phyloP scores from a whole-genome alignment of 1,140 invertebrate genomes.

The Drosophila bipectinata region DNA sequence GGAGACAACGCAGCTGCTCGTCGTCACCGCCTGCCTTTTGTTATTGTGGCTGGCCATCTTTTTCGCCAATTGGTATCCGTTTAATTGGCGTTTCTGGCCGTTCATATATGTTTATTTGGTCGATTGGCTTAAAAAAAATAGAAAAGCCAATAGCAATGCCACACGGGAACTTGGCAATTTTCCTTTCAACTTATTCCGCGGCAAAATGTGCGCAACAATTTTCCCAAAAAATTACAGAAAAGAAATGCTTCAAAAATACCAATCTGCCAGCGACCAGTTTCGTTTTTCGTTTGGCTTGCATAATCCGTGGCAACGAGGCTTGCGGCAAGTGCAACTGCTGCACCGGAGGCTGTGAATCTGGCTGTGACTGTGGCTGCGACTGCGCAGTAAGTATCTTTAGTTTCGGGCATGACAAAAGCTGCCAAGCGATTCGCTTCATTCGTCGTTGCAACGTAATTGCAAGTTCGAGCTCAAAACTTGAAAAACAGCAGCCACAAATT shows the following conservation, averaged over 20 bases:
- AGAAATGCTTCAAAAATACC: slow-evolving; percentile 38
- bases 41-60: slow-evolving; percentile 19
- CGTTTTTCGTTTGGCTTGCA: slow-evolving; percentile 62
- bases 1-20: slow-evolving; percentile 64
- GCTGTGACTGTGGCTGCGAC: slow-evolving; percentile 39
- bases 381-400: slow-evolving; percentile 69
- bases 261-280: slow-evolving; percentile 60
- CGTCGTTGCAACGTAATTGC: slow-evolving; percentile 68
- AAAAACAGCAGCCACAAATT: slow-evolving; percentile 58
- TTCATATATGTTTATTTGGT: slow-evolving; percentile 66
- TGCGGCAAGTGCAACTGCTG: slow-evolving; percentile 34
- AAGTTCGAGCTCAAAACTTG: slow-evolving; percentile 73
- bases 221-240: slow-evolving; percentile 29
- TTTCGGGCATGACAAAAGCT: slow-evolving; percentile 68
- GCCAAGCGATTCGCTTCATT: slow-evolving; percentile 70
- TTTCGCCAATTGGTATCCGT: slow-evolving; percentile 51
- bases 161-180: slow-evolving; percentile 60
- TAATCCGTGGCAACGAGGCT: slow-evolving; percentile 32
- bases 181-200: slow-evolving; percentile 74
- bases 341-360: slow-evolving; percentile 21
- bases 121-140: slow-evolving; percentile 37
- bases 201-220: slow-evolving; percentile 43
- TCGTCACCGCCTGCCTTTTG: slow-evolving; percentile 21
- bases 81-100: slow-evolving; percentile 44
- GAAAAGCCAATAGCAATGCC: slow-evolving; percentile 4